A percentile compares a stretch with the other conserved stretches of the same genome.
phyloP scores from a whole-genome alignment of 2,113 vertebrate genomes.

The Dromiciops gliroides region DNA sequence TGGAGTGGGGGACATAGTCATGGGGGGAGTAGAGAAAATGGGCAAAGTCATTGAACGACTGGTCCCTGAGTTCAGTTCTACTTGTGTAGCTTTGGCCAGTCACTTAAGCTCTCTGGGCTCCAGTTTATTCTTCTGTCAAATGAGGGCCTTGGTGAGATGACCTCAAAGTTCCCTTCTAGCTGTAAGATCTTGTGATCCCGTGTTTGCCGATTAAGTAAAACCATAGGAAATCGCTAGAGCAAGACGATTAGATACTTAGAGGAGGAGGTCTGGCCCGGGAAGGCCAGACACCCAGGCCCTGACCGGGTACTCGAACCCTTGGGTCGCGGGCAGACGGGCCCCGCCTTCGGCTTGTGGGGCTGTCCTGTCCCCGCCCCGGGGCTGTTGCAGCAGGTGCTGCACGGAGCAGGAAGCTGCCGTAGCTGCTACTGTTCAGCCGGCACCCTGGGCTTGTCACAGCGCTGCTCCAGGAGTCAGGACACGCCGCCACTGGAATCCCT shows the following conservation, averaged over 20 bases:
- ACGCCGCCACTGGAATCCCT: constrained; percentile 36
- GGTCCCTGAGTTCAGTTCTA: background rate
- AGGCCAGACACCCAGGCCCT: background rate
- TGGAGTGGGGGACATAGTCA: background rate
- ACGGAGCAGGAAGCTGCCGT: constrained; percentile 77
- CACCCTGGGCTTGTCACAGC: constrained; percentile 60
- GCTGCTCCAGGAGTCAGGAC: constrained; percentile 41
- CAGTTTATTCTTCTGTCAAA: background rate
- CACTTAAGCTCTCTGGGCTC: background rate
- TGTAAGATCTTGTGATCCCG: background rate
- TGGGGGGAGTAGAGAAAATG: background rate
- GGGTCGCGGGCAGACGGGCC: constrained; percentile 29
- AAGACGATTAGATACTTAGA: background rate
- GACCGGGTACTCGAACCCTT: background rate
- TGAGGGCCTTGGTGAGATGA: background rate
- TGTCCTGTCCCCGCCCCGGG: constrained; percentile 51
- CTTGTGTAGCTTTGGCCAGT: background rate
- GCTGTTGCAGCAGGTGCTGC: constrained; percentile 78
- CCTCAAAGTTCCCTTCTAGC: background rate
- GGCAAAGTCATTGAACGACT: background rate
- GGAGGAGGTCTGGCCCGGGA: background rate
- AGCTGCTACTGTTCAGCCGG: constrained; percentile 46
- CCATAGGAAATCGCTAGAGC: background rate
- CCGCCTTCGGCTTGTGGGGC: constrained; percentile 64
- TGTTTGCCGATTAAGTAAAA: background rate